phyloP scores from a whole-genome alignment of 2,113 vertebrate species.

The Oryzias melastigma region DNA sequence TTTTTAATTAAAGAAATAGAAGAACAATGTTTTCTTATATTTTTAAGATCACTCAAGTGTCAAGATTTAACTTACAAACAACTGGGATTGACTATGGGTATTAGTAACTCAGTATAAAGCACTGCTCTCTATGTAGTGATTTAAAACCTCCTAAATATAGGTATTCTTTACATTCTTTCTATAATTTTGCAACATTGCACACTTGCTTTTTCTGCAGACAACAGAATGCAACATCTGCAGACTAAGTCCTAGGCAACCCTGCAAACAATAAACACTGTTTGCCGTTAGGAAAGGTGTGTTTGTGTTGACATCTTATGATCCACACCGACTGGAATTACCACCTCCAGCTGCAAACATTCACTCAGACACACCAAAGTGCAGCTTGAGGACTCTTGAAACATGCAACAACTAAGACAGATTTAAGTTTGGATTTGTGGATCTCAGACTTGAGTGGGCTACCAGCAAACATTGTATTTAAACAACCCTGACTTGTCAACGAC shows the following conservation, averaged over 20 bases:
- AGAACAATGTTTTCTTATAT: too few species aligned
- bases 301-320: conserved; percentile 49
- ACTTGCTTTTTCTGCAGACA: conserved; percentile 26
- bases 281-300: conserved; percentile 17
- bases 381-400: background rate
- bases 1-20: too few species aligned
- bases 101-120: too few species aligned
- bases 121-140: too few species aligned
- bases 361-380: background rate
- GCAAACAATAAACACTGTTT: conserved; percentile 53
- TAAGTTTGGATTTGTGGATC: background rate
- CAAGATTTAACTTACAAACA: too few species aligned
- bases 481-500: background rate
- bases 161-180: background rate
- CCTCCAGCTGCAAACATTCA: background rate
- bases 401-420: background rate
- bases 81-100: too few species aligned
- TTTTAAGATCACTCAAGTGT: too few species aligned
- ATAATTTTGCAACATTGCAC: conserved; percentile 19
- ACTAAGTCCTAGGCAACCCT: conserved; percentile 46
- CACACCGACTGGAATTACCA: conserved; percentile 34
- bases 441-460: background rate
- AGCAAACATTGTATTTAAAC: background rate
- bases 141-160: too few species aligned
- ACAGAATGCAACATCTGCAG: conserved; percentile 22